Base-by-base conservation (phyloP, 2,888 invertebrate genomes). In the Agapetus fuscipes region DNA sequence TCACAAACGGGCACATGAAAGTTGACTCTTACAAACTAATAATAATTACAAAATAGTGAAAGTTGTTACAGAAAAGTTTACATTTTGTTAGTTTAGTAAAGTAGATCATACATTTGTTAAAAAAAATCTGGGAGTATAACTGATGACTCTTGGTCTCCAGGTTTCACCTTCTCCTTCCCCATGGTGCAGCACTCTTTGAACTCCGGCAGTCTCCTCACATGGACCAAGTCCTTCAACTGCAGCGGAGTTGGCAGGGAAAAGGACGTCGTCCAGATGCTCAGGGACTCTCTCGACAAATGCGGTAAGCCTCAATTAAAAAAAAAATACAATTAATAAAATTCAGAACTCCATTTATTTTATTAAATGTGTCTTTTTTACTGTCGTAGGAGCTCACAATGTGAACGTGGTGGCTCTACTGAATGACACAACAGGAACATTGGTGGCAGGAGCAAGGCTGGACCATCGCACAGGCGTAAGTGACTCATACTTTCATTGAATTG, bases 101-200 rank as follows among this genome's bases (percentile, higher is more conserved):
- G n/a, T n/a, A n/a, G n/a, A n/a, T n/a, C n/a, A n/a, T n/a, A n/a
- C n/a, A n/a, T n/a, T n/a, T n/a, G n/a, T n/a, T n/a, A n/a, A n/a
- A n/a, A n/a, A n/a, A n/a, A n/a, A n/a, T n/a, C n/a, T n/a, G n/a
- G n/a, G n/a, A n/a, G n/a, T n/a, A n/a, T n/a, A n/a, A n/a, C n/a
- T n/a, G n/a, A n/a, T n/a, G n/a, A n/a, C n/a, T n/a, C n/a, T n/a
- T n/a, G n/a, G 15, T 17, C 30, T 14, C 7, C 31, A 80, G 84
- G 85, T 5, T 88, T 88, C 61, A 86, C 86, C 2, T 88, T 88
- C 62, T 87, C 87, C 17, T 88, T 88, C 60, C 87, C 87, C 4
- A 83, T 86, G 76, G 69, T 70, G 47, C 87, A 85, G 56, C 76
- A 78, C 53, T 77, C 79, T 29, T 66, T 88, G 43, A 75, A 80